Evolutionary conservation across 2,888 invertebrate genomes (phyloP).

Genomic region (Oscheius sp.): DNA sequence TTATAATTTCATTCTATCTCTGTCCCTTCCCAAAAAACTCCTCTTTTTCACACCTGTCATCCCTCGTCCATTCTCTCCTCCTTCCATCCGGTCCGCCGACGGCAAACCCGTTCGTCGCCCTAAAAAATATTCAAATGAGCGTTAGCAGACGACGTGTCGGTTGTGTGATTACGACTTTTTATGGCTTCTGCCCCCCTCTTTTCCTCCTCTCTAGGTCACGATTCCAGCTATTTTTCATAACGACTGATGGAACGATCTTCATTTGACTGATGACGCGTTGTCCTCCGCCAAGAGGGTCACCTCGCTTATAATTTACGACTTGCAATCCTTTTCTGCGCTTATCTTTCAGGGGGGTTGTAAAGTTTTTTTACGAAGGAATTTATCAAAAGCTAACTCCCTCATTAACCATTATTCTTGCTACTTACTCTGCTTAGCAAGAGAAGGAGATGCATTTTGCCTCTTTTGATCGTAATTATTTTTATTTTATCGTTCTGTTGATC

Average conservation of each 20-base stretch:
- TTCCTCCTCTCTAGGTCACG: background rate
- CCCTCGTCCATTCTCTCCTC: too few species aligned
- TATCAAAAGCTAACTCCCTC: too few species aligned
- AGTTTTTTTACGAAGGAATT: background rate
- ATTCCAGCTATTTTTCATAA: background rate
- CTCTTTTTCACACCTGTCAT: too few species aligned
- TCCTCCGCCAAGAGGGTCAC: background rate
- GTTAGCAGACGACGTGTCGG: background rate
- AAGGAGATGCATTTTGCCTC: background rate
- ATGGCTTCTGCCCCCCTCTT: background rate
- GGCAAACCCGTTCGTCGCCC: background rate
- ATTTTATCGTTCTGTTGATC: too few species aligned
- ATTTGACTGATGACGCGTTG: background rate
- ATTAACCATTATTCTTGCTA: too few species aligned
- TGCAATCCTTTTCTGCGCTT: background rate
- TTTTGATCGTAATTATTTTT: background rate
- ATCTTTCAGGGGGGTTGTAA: background rate
- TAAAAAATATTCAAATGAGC: constrained; percentile 19
- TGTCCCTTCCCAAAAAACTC: too few species aligned
- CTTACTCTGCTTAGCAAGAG: too few species aligned
- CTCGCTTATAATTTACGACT: background rate
- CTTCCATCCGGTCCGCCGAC: too few species aligned
- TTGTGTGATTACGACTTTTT: constrained; percentile 18
- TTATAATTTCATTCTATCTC: too few species aligned
- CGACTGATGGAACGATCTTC: background rate